Evolutionary conservation across 2,888 invertebrate genomes (phyloP).

Genomic region (Zaprionus lineosus): DNA sequence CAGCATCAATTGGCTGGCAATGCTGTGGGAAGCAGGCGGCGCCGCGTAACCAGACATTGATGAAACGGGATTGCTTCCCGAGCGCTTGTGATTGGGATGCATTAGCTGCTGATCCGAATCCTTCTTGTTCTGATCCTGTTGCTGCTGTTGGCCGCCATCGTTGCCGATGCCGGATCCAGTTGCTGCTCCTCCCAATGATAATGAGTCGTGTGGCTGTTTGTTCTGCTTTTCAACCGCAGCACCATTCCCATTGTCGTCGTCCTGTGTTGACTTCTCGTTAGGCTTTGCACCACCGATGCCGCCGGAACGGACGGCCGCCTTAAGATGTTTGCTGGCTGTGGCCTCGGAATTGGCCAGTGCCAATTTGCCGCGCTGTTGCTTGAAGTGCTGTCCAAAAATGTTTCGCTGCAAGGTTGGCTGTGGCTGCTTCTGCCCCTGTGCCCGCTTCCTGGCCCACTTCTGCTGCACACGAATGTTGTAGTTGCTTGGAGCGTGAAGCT

Average conservation of each 20-base stretch:
- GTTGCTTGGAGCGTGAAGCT: conserved; percentile 40
- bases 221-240: conserved; percentile 14
- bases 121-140: conserved; percentile 56
- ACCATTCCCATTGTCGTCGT: conserved; percentile 15
- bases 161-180: background rate
- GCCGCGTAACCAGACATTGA: conserved; percentile 50
- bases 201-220: conserved; percentile 12
- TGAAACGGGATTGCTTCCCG: conserved; percentile 64
- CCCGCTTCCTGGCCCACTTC: conserved; percentile 79
- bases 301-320: conserved; percentile 54
- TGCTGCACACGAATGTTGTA: conserved; percentile 78
- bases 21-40: conserved; percentile 84
- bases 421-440: conserved; percentile 61
- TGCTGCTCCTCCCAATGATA: conserved; percentile 8
- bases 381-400: conserved; percentile 76
- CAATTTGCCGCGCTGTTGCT: conserved; percentile 65
- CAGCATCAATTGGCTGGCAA: conserved; percentile 90
- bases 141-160: conserved; percentile 11
- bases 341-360: conserved; percentile 75
- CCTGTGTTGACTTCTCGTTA: conserved; percentile 33
- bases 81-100: conserved; percentile 80
- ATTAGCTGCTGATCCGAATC: conserved; percentile 61
- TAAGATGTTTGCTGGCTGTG: conserved; percentile 72
- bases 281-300: conserved; percentile 20
- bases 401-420: conserved; percentile 66